These are phyloP conservation scores for Percopsis transmontana DNA, from an alignment of 2,113 vertebrate genomes.

Conservation along the genomic window DNA sequence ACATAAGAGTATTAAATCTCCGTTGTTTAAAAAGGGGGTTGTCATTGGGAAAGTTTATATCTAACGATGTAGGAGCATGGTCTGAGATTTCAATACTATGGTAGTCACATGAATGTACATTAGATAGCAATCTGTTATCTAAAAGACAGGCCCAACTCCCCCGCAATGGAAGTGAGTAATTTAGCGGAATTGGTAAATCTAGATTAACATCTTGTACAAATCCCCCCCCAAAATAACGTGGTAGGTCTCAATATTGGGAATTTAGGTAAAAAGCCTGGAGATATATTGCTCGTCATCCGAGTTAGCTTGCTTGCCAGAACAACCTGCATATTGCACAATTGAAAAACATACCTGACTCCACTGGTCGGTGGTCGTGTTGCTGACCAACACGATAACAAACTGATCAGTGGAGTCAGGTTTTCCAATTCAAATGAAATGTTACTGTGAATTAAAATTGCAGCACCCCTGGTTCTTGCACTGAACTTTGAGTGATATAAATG, in stretches of 20 bases:
- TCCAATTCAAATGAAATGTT: neutral
- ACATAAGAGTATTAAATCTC: slow-evolving; percentile 5
- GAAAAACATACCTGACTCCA: no score
- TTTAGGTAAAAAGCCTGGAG: no score
- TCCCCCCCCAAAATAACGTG: no score
- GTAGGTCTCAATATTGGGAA: no score
- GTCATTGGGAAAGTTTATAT: neutral
- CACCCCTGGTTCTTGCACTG: neutral
- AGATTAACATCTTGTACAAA: no score
- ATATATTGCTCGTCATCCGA: no score
- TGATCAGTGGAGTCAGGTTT: neutral
- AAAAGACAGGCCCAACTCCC: slow-evolving; percentile 3
- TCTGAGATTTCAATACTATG: slow-evolving; percentile 12
- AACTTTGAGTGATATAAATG: slow-evolving; percentile 13
- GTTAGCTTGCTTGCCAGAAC: no score
- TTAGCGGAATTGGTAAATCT: no score
- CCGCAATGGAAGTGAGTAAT: neutral
- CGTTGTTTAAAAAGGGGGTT: neutral
- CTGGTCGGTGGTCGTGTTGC: no score
- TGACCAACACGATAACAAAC: neutral
- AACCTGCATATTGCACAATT: no score
- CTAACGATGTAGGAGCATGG: slow-evolving; percentile 8
- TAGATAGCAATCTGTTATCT: slow-evolving; percentile 1
- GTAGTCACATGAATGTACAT: slow-evolving; percentile 12
- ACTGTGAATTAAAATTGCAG: neutral